Evolutionary conservation across 2,797 vertebrate species (phyloP).

Genomic region (Hyperoplus lanceolatus): DNA sequence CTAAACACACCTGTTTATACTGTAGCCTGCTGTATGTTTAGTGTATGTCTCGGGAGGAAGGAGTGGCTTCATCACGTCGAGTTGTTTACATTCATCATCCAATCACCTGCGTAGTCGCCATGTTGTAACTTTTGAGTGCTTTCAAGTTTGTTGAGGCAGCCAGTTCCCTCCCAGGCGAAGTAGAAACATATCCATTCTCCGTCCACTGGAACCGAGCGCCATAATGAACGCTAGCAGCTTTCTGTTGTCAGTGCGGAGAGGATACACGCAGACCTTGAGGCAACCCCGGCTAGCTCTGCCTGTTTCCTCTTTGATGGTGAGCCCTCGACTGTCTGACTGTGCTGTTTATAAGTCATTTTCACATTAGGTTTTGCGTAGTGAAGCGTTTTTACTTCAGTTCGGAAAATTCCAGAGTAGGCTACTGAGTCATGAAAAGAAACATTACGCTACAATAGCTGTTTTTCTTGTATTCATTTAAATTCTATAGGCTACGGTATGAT

Average conservation of each 20-base stretch:
- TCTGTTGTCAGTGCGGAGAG: neutral
- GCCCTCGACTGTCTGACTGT: neutral
- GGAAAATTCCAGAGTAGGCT: neutral
- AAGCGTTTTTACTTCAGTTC: too few relatives aligned
- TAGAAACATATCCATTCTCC: rapidly evolving
- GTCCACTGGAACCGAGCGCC: rapidly evolving
- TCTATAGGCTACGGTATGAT: neutral
- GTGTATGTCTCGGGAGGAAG: neutral
- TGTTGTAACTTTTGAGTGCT: conserved; percentile 13
- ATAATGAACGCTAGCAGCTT: conserved; percentile 49
- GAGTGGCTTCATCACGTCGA: conserved; percentile 4
- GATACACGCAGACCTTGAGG: conserved; percentile 16
- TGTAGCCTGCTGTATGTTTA: too few relatives aligned
- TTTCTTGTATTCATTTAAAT: neutral
- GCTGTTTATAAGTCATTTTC: too few relatives aligned
- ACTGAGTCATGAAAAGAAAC: neutral
- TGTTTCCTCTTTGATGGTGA: conserved; percentile 39
- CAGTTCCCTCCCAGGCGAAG: rapidly evolving
- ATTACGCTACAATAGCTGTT: neutral
- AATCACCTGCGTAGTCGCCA: conserved; percentile 32
- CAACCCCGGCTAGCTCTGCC: neutral
- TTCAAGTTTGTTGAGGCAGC: rapidly evolving
- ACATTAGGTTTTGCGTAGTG: too few relatives aligned
- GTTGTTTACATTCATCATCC: conserved; percentile 6
- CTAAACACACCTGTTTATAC: too few relatives aligned